phyloP scores from a whole-genome alignment of 2,888 invertebrate species.

The Harpalus rubripes region DNA sequence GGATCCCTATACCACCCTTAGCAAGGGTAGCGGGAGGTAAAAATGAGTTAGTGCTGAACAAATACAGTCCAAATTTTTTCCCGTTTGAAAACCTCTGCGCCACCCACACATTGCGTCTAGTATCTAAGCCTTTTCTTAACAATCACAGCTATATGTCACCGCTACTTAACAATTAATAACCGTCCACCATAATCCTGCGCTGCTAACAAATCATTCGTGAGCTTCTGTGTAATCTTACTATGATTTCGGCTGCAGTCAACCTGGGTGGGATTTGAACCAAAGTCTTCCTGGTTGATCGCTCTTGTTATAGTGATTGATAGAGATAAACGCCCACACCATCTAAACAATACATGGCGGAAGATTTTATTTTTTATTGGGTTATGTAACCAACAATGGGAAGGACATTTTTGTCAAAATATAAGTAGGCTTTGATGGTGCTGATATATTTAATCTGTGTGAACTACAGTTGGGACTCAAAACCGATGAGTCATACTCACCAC shows the following conservation, averaged over 20 bases:
- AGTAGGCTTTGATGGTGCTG: not conserved
- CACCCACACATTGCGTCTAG: not conserved
- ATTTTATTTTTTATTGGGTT: not conserved
- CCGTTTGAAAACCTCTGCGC: not conserved
- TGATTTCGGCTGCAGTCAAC: slow-evolving; percentile 3
- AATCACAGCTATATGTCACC: slow-evolving; percentile 65
- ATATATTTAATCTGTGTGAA: too few relatives aligned
- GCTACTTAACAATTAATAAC: slow-evolving; percentile 65
- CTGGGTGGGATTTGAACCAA: slow-evolving; percentile 50
- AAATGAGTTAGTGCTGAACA: not conserved
- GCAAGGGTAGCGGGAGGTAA: too few relatives aligned
- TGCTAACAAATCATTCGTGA: slow-evolving; percentile 53
- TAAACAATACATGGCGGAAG: slow-evolving; percentile 1
- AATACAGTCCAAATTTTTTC: not conserved
- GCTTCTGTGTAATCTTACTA: slow-evolving; percentile 57
- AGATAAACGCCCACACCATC: slow-evolving; percentile 4
- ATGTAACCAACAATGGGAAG: not conserved
- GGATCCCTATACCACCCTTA: too few relatives aligned
- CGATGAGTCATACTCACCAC: too few relatives aligned
- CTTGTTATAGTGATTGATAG: slow-evolving; percentile 59
- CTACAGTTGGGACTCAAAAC: too few relatives aligned
- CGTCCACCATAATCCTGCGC: slow-evolving; percentile 58
- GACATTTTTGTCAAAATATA: not conserved
- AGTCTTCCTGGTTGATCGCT: slow-evolving; percentile 56
- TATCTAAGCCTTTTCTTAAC: slow-evolving; percentile 37